Evolutionary conservation across 2,113 vertebrate genomes (phyloP).

Genomic region (Pseudolaguvia tuberculata): DNA sequence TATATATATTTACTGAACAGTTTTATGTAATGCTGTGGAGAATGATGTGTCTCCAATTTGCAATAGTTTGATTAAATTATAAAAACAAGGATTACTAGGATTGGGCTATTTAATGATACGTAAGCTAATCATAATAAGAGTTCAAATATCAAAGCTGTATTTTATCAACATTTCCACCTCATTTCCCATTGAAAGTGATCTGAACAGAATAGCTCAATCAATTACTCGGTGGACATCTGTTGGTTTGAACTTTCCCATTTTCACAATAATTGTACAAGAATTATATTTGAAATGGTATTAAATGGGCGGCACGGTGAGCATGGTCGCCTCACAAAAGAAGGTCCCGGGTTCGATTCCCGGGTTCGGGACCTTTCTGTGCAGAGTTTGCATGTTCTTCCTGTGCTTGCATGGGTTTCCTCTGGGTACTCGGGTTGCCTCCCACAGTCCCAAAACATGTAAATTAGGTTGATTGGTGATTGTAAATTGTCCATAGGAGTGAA

Average conservation of each 20-base stretch:
- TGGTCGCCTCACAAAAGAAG: too few relatives aligned
- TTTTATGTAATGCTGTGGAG: neutral
- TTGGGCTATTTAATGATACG: conserved; percentile 31
- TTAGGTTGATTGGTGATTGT: too few relatives aligned
- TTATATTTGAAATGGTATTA: conserved; percentile 60
- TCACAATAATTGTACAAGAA: conserved; percentile 61
- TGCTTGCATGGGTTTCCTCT: too few relatives aligned
- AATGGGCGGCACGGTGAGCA: too few relatives aligned
- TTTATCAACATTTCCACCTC: neutral
- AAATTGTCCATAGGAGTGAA: too few relatives aligned
- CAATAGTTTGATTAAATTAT: conserved; percentile 24
- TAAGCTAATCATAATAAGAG: conserved; percentile 8
- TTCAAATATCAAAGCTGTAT: conserved; percentile 30
- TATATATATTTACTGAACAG: neutral
- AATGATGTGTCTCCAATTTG: conserved; percentile 52
- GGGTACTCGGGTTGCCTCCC: too few relatives aligned
- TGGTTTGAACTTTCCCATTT: conserved; percentile 39
- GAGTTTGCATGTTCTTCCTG: too few relatives aligned
- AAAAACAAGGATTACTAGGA: conserved; percentile 29
- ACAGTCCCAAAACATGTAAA: too few relatives aligned
- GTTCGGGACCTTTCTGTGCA: too few relatives aligned
- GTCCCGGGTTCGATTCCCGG: too few relatives aligned
- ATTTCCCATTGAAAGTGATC: neutral
- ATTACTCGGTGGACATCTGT: neutral
- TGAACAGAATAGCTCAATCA: neutral